A percentile compares a stretch with the other conserved stretches of the same genome.
These are phyloP conservation scores for Gryllus bimaculatus DNA, from an alignment of 1,140 invertebrate genomes.

Conservation along the genomic window DNA sequence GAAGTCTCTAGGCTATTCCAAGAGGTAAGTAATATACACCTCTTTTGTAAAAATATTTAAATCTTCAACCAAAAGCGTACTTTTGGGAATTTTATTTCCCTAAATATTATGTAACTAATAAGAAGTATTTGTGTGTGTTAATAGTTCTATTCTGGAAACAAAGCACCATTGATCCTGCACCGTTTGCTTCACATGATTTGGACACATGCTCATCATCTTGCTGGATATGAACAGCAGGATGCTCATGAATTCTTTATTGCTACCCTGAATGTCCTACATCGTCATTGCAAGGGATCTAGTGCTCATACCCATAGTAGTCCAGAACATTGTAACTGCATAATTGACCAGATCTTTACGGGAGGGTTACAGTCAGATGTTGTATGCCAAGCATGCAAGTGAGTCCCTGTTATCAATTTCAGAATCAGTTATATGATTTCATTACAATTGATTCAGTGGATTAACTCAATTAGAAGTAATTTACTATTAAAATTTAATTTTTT, in stretches of 20 bases:
- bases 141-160: constrained; percentile 86
- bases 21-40: constrained; percentile 30
- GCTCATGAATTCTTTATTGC: constrained; percentile 98
- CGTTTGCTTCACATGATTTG: constrained; percentile 88
- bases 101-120: neutral
- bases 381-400: constrained; percentile 85
- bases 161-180: constrained; percentile 78
- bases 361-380: constrained; percentile 93
- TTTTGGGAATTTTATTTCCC: neutral
- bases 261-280: constrained; percentile 83
- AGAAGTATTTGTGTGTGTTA: constrained; percentile 13
- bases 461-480: too few relatives aligned
- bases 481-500: too few relatives aligned
- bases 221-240: constrained; percentile 96
- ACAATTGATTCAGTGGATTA: neutral
- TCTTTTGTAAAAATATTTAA: neutral
- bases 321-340: constrained; percentile 88
- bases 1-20: constrained; percentile 80
- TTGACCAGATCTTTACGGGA: constrained; percentile 95
- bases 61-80: neutral
- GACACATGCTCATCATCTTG: constrained; percentile 90
- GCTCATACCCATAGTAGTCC: constrained; percentile 36
- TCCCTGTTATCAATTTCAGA: constrained; percentile 10
- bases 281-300: constrained; percentile 52
- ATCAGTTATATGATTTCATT: neutral